Percentiles rank a stretch among this genome's conserved stretches.
Conservation (phyloP, 1,140 invertebrate genomes). For the Scaptomyza hsui region DNA sequence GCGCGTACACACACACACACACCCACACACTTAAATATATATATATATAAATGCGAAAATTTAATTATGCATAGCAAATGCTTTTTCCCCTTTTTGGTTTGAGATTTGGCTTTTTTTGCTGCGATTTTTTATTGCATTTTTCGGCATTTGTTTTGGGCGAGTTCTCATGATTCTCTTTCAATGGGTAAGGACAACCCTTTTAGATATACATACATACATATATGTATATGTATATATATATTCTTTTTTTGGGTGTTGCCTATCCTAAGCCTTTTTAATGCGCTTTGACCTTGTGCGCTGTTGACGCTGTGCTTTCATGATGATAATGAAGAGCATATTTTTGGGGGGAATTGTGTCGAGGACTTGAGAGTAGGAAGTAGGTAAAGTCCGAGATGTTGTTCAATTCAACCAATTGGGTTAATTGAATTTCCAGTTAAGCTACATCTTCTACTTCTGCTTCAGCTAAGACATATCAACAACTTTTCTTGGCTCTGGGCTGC, state of each 20-base stretch:
- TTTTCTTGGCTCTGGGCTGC: not conserved
- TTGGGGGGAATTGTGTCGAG: slow-evolving; percentile 13
- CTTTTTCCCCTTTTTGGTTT: slow-evolving; percentile 33
- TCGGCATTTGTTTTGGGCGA: slow-evolving; percentile 42
- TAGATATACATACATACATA: not conserved
- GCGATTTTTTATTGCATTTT: slow-evolving; percentile 70
- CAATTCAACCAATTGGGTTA: slow-evolving; percentile 61
- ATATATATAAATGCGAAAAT: slow-evolving; percentile 44
- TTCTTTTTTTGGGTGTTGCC: slow-evolving; percentile 7
- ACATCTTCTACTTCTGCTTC: slow-evolving; percentile 6
- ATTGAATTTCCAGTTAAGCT: slow-evolving; percentile 70
- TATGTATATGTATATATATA: not conserved
- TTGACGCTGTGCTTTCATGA: slow-evolving; percentile 3
- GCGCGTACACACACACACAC: slow-evolving; percentile 4
- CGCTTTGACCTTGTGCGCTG: slow-evolving; percentile 46
- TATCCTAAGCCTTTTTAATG: slow-evolving; percentile 60
- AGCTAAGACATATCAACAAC: slow-evolving; percentile 15
- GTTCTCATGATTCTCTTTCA: slow-evolving; percentile 55
- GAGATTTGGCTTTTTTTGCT: slow-evolving; percentile 22
- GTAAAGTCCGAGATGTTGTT: slow-evolving; percentile 10
- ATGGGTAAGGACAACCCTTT: slow-evolving; percentile 52
- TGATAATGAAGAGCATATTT: slow-evolving; percentile 42
- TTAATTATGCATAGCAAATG: slow-evolving; percentile 74
- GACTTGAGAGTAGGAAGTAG: slow-evolving; percentile 26
- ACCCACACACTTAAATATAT: no score